These are phyloP conservation scores for Drosophila yooni DNA, from an alignment of 2,888 invertebrate genomes.

Conservation along the genomic window DNA sequence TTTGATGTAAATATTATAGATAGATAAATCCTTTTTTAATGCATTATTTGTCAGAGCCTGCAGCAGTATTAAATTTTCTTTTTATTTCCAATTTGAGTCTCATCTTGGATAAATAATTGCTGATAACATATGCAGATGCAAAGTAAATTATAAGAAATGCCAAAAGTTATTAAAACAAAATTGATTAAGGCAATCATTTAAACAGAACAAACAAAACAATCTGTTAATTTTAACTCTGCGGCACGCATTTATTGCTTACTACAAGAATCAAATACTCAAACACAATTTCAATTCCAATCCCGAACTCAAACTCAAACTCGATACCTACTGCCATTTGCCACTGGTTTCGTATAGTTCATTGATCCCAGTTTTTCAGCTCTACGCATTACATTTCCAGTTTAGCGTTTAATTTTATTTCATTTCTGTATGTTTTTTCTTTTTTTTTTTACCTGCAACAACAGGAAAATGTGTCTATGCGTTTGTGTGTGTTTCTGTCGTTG, in stretches of 20 bases:
- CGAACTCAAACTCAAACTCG: conserved; percentile 6
- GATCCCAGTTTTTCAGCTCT: conserved; percentile 71
- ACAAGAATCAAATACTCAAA: conserved; percentile 34
- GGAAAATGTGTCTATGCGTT: conserved; percentile 65
- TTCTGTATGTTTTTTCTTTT: conserved; percentile 34
- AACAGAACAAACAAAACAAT: neutral
- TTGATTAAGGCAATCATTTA: neutral
- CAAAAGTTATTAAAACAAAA: neutral
- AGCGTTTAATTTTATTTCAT: conserved; percentile 70
- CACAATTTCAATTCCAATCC: neutral
- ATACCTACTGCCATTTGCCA: conserved; percentile 50
- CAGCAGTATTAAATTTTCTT: neutral
- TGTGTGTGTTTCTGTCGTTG: neutral
- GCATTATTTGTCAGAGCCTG: neutral
- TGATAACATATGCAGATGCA: neutral
- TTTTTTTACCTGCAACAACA: conserved; percentile 68
- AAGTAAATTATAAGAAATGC: neutral
- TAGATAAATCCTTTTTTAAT: neutral
- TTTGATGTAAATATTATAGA: too few relatives aligned
- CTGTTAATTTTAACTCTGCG: too few relatives aligned
- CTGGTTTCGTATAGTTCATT: conserved; percentile 65
- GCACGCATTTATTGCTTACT: conserved; percentile 48
- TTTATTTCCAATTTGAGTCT: neutral
- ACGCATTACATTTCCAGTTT: conserved; percentile 78
- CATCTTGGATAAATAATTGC: neutral